A percentile compares a stretch with the other conserved stretches of the same genome.
phyloP scores from a whole-genome alignment of 1,140 invertebrate species.

The Trissolcus basalis region DNA sequence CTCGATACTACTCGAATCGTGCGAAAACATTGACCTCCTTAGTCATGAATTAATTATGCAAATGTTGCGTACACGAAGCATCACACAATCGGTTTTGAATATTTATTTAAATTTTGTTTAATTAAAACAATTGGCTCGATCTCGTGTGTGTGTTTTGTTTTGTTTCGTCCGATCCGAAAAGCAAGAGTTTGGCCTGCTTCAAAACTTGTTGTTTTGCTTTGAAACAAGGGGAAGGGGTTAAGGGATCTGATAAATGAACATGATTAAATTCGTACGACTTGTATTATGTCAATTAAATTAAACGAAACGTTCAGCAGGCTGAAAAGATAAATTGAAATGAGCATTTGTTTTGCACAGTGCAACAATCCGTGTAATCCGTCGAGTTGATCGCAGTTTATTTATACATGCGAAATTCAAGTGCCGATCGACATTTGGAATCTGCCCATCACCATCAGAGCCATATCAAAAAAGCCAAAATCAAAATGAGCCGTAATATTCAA shows the following conservation, averaged over 20 bases:
- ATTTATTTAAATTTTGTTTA: too few relatives aligned
- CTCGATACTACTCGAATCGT: too few relatives aligned
- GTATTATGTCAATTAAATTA: constrained; percentile 38
- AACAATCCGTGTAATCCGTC: constrained; percentile 2
- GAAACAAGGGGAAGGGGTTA: constrained; percentile 21
- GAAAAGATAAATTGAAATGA: constrained; percentile 11
- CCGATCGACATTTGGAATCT: too few relatives aligned
- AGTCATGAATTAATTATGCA: too few relatives aligned
- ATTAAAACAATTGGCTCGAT: neutral
- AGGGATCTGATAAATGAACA: constrained; percentile 33
- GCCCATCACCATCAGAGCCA: too few relatives aligned
- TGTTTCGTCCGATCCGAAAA: neutral
- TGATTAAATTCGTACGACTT: constrained; percentile 37
- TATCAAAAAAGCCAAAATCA: too few relatives aligned
- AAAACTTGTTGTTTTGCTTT: constrained; percentile 4
- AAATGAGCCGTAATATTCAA: too few relatives aligned
- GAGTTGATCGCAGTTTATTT: neutral
- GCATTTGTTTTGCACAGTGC: constrained; percentile 6
- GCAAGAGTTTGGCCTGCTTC: neutral
- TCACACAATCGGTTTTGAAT: too few relatives aligned
- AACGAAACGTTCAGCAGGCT: constrained; percentile 6
- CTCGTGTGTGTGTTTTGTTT: neutral
- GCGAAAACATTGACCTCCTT: too few relatives aligned
- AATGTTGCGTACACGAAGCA: too few relatives aligned
- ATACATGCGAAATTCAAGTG: too few relatives aligned